phyloP scores from a whole-genome alignment of 2,797 vertebrate genomes.

The Chelidonichthys spinosus region DNA sequence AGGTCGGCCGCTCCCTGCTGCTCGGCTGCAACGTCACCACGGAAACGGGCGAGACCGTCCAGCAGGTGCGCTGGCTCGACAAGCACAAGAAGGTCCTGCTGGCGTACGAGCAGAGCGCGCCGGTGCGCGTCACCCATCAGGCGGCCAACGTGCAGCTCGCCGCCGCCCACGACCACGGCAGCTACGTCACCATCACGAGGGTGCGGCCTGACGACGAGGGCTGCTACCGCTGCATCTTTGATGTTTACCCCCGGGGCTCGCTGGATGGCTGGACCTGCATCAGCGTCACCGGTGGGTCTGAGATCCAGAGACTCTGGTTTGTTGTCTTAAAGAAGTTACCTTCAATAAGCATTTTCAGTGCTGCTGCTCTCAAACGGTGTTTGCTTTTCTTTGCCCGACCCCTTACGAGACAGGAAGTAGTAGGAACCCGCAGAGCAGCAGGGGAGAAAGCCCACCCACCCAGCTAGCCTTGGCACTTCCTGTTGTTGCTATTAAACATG shows the following conservation, averaged over 20 bases:
- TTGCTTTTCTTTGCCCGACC: slow-evolving; percentile 19
- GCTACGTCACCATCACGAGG: slow-evolving; percentile 75
- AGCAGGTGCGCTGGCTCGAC: slow-evolving; percentile 81
- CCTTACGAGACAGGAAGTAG: slow-evolving; percentile 42
- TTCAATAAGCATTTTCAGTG: background rate
- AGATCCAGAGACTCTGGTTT: background rate
- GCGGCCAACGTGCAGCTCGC: slow-evolving; percentile 63
- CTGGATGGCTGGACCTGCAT: slow-evolving; percentile 77
- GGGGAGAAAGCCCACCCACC: slow-evolving; percentile 31
- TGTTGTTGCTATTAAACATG: slow-evolving; percentile 37
- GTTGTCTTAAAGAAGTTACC: slow-evolving; percentile 19
- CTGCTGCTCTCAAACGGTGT: background rate
- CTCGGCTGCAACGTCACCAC: slow-evolving; percentile 79
- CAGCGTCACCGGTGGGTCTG: slow-evolving; percentile 69
- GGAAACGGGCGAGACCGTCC: slow-evolving; percentile 36
- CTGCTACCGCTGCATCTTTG: slow-evolving; percentile 84
- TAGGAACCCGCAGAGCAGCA: slow-evolving; percentile 23
- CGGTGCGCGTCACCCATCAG: slow-evolving; percentile 36
- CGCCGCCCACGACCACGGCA: slow-evolving; percentile 46
- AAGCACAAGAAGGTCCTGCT: slow-evolving; percentile 54
- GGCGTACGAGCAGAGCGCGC: slow-evolving; percentile 58
- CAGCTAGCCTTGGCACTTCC: slow-evolving; percentile 25
- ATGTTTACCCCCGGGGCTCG: slow-evolving; percentile 74
- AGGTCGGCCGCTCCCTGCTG: slow-evolving; percentile 61
- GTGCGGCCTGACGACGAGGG: slow-evolving; percentile 67